phyloP scores from a whole-genome alignment of 2,888 invertebrate species.

The Chaitophorus viminalis region DNA sequence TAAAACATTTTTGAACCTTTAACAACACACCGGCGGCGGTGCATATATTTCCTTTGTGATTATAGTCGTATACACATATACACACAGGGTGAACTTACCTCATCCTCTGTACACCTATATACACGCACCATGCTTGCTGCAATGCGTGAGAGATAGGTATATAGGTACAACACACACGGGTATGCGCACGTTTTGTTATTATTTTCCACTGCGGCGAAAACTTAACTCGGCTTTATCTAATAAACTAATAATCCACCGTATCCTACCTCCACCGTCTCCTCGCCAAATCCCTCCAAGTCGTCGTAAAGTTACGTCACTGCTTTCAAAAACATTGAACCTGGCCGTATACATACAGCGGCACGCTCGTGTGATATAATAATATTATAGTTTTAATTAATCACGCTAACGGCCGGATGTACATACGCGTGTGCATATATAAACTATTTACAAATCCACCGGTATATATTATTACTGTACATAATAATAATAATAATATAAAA shows the following conservation, averaged over 20 bases:
- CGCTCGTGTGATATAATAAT: background rate
- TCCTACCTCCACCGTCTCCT: background rate
- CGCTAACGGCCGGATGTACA: constrained; percentile 5
- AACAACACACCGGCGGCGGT: constrained; percentile 31
- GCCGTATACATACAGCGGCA: background rate
- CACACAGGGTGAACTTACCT: background rate
- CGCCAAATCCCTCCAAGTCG: background rate
- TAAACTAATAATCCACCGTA: constrained; percentile 53
- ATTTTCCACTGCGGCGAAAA: constrained; percentile 44
- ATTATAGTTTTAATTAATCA: constrained; percentile 57
- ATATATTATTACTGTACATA: background rate
- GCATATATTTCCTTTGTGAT: constrained; percentile 38
- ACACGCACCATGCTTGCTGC: background rate
- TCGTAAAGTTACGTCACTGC: constrained; percentile 1
- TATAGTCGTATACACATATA: background rate
- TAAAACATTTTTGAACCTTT: constrained; percentile 58
- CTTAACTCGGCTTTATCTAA: constrained; percentile 33
- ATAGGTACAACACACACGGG: background rate
- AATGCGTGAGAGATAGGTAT: background rate
- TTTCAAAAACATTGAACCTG: constrained; percentile 24
- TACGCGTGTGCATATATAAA: background rate
- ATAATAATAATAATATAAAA: background rate
- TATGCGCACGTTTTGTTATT: constrained; percentile 16
- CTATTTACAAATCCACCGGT: background rate
- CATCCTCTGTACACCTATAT: background rate